Evolutionary conservation across 2,797 vertebrate genomes (phyloP).

Genomic region (Poecilia velifera): DNA sequence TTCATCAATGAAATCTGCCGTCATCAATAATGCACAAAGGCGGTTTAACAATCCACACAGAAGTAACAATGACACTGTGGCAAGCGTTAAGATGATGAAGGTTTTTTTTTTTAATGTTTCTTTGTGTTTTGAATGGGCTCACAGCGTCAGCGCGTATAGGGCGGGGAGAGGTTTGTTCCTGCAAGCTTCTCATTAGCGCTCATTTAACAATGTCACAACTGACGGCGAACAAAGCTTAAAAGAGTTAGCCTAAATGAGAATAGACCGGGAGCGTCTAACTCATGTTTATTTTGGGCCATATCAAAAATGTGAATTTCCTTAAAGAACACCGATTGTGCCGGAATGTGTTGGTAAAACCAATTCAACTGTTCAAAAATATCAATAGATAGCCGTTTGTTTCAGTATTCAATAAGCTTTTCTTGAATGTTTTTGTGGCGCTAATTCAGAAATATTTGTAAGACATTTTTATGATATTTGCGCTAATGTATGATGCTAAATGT

Average conservation of each 20-base stretch:
- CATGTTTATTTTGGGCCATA: neutral
- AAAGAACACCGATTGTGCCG: no score
- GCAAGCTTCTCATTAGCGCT: neutral
- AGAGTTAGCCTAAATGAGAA: neutral
- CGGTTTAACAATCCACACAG: constrained; percentile 61
- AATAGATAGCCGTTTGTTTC: no score
- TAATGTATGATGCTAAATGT: no score
- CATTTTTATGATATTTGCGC: no score
- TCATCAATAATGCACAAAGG: constrained; percentile 69
- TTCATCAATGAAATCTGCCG: constrained; percentile 64
- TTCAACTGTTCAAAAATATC: no score
- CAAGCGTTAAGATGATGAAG: constrained; percentile 19
- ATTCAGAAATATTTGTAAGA: no score
- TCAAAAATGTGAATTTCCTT: no score
- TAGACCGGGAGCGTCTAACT: no score
- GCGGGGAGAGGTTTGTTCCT: constrained; percentile 33
- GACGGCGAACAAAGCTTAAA: neutral
- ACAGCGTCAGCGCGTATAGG: constrained; percentile 38
- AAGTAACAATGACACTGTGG: constrained; percentile 11
- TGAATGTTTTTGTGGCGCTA: no score
- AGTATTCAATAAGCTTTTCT: no score
- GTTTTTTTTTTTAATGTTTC: constrained; percentile 5
- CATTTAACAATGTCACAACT: neutral
- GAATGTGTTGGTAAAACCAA: no score
- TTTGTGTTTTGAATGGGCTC: constrained; percentile 34